Evolutionary conservation across 2,113 vertebrate species (phyloP), one percentile per base, ranked within the genome.

Genomic region (Anolis carolinensis): DNA sequence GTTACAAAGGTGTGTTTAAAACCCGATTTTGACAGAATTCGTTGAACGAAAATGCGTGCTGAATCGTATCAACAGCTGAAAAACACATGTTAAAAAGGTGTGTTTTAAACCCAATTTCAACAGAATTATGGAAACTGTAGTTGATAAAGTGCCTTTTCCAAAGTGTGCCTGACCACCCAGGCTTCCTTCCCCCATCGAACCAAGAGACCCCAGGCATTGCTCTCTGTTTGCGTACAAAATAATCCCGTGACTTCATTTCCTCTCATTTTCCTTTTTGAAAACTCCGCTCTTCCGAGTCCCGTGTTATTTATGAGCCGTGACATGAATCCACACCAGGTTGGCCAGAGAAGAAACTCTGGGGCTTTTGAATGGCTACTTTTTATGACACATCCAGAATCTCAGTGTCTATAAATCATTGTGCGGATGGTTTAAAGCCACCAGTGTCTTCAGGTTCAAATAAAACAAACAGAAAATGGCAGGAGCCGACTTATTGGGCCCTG

Each of bases 191-290:
- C 18, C 55, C 55, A 59, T 4, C 55, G 13, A 59, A 16, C 55
- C 55, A 59, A 59, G 55, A 16, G 11, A 59, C 55, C 79, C 84
- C 74, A 91, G 89, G 83, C 88, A 10, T 94, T 87, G 75, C 90
- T 89, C 30, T 89, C 27, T 82, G 7, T 89, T 91, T 93, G 85
- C 52, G 87, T 85, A 92, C 23, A 86, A 84, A 89, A 83, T 89
- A 93, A 90, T 93, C 87, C 85, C 88, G 91, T 90, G 91, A 94
- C 90, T 89, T 94, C 86, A 95, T 93, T 93, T 90, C 81, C 90
- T 84, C 52, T n/a, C 5, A 6, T 21, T 63, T 3, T 11, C 55
- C 20, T 21, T 63, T 67, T 39, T 39, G 5, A 3, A 32, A 32
- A 20, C 14, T 82, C 89, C 91, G 87, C 90, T 89, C 93, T 91